Conservation (phyloP, 2,797 vertebrate genomes). For the Vireo griseus region DNA sequence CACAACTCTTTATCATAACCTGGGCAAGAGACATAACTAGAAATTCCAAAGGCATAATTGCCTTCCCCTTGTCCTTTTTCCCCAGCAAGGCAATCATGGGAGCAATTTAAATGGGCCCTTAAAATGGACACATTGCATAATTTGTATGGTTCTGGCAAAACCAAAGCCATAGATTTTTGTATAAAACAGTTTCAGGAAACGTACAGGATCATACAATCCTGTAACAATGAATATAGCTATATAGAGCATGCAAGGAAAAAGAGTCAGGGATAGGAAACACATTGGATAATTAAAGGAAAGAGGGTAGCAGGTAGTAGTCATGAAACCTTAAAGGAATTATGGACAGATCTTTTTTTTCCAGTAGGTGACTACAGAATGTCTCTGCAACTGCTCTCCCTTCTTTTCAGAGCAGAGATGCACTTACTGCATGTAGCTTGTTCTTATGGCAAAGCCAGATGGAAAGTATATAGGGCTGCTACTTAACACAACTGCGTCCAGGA, state of each 20-base stretch:
- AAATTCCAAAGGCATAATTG: neutral
- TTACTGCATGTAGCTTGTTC: neutral
- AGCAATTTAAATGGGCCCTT: neutral
- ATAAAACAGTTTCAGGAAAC: neutral
- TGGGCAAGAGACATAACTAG: neutral
- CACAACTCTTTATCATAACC: neutral
- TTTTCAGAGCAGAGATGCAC: neutral
- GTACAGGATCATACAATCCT: neutral
- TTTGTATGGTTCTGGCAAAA: neutral
- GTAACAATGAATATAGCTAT: neutral
- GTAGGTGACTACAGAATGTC: neutral
- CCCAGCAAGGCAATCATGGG: neutral
- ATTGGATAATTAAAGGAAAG: rapidly evolving
- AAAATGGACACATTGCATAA: neutral
- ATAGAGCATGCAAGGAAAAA: neutral
- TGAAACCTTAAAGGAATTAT: neutral
- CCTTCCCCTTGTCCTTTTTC: neutral
- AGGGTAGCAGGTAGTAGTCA: neutral
- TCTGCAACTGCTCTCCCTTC: neutral
- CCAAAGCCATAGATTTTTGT: neutral
- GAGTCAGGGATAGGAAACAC: neutral
- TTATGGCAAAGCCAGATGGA: neutral
- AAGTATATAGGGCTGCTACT: neutral
- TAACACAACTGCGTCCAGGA: neutral
- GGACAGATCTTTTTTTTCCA: neutral